Percentiles rank a stretch among this genome's conserved stretches.
phyloP scores from a whole-genome alignment of 1,140 invertebrate species.

The Nebria ingens region DNA sequence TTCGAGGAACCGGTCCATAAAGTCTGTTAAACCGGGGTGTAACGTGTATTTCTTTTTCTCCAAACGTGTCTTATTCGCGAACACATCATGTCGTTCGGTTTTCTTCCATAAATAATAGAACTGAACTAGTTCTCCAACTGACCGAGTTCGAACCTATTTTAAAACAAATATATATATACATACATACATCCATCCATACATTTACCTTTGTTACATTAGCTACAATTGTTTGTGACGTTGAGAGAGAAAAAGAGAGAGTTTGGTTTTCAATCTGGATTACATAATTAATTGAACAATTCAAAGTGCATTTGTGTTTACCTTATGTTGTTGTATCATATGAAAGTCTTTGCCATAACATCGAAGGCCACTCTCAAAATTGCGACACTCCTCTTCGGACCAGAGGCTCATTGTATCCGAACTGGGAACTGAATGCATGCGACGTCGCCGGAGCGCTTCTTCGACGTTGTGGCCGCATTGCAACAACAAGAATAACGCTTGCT shows the following conservation, averaged over 20 bases:
- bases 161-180: too few relatives aligned
- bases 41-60: slow-evolving; percentile 82
- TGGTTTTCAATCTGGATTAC: too few relatives aligned
- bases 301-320: too few relatives aligned
- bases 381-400: slow-evolving; percentile 96
- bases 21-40: slow-evolving; percentile 76
- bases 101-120: slow-evolving; percentile 99
- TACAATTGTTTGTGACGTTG: too few relatives aligned
- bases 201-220: too few relatives aligned
- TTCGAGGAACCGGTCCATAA: slow-evolving; percentile 78
- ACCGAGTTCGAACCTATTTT: slow-evolving; percentile 74
- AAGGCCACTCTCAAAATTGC: slow-evolving; percentile 91
- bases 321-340: slow-evolving; percentile 86
- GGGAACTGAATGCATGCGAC: slow-evolving; percentile 67
- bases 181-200: too few relatives aligned
- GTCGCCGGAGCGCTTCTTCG: slow-evolving; percentile 80
- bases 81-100: slow-evolving; percentile 91
- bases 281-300: too few relatives aligned
- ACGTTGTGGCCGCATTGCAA: slow-evolving; percentile 91
- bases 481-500: slow-evolving; percentile 83
- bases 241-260: too few relatives aligned
- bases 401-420: slow-evolving; percentile 66
- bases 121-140: slow-evolving; percentile 93
- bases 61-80: slow-evolving; percentile 70
- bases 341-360: slow-evolving; percentile 93